Base-by-base conservation (phyloP, 2,888 invertebrate genomes). In the Dioctria linearis region DNA sequence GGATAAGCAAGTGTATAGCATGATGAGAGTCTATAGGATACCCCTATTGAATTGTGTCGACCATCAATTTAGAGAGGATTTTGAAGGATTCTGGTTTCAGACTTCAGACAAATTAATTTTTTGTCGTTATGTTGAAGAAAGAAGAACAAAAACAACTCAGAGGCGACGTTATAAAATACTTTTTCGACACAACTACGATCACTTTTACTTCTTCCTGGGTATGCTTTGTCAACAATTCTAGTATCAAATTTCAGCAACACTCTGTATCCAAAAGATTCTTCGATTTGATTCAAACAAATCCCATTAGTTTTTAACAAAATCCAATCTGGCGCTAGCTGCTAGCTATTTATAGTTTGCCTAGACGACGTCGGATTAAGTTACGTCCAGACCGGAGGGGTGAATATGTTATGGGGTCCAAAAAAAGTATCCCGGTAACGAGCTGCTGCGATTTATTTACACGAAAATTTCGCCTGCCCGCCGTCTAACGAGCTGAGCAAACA, bases 371-470 rank as follows among this genome's bases (percentile, higher is more conserved):
- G 8, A 71, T 71, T 51, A 39, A 13, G 8, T 71, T 37, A 71
- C 39, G 3, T 67, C 46, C 71, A 71, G 71, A 54, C 54, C 39
- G n/a, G n/a, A 54, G 54, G 46, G 42, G 67, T 67, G 67, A 49
- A n/a, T 46, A 71, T n/a, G 1, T 2, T 46, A 8, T 8, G 39
- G 37, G 40, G 71, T 39, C 39, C 51, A 51, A 71, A 71, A 25
- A 71, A 71, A 71, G 40, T 39, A 46, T 5, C 39, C 39, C 39
- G 54, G 5, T 67, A 71, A 71, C 71, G 54, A 51, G 37, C 71
- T 71, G 54, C 71, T 71, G 54, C 71, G 71, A 51, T 71, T 71
- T 71, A 71, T 71, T 71, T 71, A 71, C 71, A 71, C 71, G 67
- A 67, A 67, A 71, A 37, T 71, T 54, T 54, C 40, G 49, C 54